A percentile compares a stretch with the other conserved stretches of the same genome.
These are phyloP conservation scores for Galendromus occidentalis DNA, from an alignment of 1,140 invertebrate species.

Conservation along the genomic window DNA sequence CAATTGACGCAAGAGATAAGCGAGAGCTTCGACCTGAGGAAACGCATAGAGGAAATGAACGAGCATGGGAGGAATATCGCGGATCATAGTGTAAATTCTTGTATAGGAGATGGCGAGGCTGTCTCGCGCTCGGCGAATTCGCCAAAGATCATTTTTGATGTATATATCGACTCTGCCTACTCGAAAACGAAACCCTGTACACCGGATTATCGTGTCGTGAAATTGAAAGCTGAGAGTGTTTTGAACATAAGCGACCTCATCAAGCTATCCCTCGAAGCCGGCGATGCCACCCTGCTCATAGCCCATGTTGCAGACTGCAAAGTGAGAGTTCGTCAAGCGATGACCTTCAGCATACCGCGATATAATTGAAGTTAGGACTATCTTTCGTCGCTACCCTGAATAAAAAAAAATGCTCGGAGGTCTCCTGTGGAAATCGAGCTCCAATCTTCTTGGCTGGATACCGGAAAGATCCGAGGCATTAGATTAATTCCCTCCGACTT, in stretches of 20 bases:
- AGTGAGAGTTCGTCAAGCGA: not conserved
- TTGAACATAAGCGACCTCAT: not conserved
- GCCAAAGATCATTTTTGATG: not conserved
- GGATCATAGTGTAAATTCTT: not conserved
- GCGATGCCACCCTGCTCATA: not conserved
- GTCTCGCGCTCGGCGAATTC: not conserved
- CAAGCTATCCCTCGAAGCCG: not conserved
- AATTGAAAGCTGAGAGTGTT: not conserved
- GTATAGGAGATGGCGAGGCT: not conserved
- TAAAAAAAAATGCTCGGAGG: too few species aligned
- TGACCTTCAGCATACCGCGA: conserved; percentile 2
- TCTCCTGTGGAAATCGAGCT: too few species aligned
- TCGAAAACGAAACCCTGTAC: not conserved
- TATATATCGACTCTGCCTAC: not conserved
- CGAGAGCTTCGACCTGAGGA: not conserved
- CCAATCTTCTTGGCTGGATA: too few species aligned
- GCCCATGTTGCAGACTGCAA: not conserved
- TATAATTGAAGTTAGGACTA: not conserved
- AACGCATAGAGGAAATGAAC: not conserved
- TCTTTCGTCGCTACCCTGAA: too few species aligned
- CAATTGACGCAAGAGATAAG: not conserved
- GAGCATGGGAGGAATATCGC: not conserved
- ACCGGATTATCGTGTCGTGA: not conserved
- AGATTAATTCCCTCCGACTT: too few species aligned
- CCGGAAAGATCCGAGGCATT: too few species aligned